Conservation (phyloP, 2,797 vertebrate genomes). For the Pipistrellus nathusii region DNA sequence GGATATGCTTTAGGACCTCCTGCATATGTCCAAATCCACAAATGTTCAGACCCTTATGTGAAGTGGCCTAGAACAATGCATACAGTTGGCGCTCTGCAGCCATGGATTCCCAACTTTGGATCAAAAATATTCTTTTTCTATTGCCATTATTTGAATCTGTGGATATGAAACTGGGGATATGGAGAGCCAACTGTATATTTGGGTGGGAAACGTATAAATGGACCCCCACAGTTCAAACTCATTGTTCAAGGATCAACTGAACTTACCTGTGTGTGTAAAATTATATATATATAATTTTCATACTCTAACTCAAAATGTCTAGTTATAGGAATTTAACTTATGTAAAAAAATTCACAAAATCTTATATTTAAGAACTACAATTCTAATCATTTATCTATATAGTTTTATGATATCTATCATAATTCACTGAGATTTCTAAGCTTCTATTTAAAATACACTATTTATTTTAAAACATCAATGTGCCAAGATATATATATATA, state of each 20-base stretch:
- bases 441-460: constrained; percentile 33
- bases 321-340: background rate
- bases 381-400: constrained; percentile 22
- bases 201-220: background rate
- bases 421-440: constrained; percentile 1
- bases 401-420: background rate
- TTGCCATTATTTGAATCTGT: background rate
- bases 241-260: background rate
- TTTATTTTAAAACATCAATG: background rate
- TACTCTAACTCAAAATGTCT: background rate
- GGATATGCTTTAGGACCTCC: background rate
- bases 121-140: background rate
- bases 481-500: background rate
- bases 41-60: background rate
- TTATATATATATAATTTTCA: background rate
- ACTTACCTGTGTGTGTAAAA: background rate
- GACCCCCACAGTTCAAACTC: background rate
- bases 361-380: background rate
- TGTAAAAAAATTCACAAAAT: background rate
- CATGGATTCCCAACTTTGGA: background rate
- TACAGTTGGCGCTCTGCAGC: background rate
- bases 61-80: background rate
- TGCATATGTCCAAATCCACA: background rate
- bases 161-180: background rate
- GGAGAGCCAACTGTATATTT: background rate